Base-by-base conservation (phyloP, 1,140 invertebrate genomes). In the Augochlora pura region DNA sequence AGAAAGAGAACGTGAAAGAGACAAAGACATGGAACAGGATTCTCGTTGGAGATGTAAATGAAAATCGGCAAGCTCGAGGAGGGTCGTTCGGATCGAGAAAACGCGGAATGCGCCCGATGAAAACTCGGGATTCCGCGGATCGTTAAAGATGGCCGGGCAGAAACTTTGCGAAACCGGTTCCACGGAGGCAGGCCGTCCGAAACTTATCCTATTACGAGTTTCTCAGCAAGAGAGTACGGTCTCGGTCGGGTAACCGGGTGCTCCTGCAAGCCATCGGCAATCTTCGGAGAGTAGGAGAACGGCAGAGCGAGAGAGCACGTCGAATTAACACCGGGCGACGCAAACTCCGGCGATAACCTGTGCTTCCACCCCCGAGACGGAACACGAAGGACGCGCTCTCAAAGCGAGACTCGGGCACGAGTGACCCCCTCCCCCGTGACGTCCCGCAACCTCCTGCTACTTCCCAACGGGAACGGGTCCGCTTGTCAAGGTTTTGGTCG, bases 171-270 rank as follows among this genome's bases (percentile, higher is more conserved):
- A 71, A 83, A 83, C 86, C 84, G 87, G 77, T 82, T 89, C 86
- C 86, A 32, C 52, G 82, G 82, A 86, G 79, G 84, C 82, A 76
- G 79, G 68, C 82, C 81, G 85, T 77, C 77, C 82, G 79, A 78
- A 89, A 89, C 88, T 89, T 89, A 89, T 88, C 87, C 88, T 85
- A 89, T 89, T 89, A 89, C 85, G 70, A 82, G 85, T 82, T 84
- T 87, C 77, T 23, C 39, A 52, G 21, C 3, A 57, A 57, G 23
- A 18, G n/a, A 49, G 23, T 12, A n/a, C 63, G 60, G 52, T 68
- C 32, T 81, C 79, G 79, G 67, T 74, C 49, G 60, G 67, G 63
- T 64, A 77, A 80, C 73, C 76, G 68, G 81, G 76, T 49, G 57
- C 69, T 25, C 62, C 10, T 49, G 21, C 65, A 14, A 57, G 21